These are phyloP conservation scores for Chaetura pelagica DNA, from an alignment of 2,113 vertebrate species.

Conservation along the genomic window DNA sequence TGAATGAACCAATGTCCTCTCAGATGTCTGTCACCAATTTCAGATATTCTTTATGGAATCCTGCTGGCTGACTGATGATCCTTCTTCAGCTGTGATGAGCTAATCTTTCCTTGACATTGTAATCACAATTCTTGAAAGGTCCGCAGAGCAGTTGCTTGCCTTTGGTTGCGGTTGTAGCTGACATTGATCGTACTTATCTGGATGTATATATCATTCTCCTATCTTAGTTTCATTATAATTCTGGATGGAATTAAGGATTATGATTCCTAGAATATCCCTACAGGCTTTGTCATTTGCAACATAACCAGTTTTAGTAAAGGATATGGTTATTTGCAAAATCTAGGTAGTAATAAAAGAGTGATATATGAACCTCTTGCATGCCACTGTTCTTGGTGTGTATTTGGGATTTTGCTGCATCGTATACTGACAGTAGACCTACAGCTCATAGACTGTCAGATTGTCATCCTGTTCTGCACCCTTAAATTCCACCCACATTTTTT, in stretches of 20 bases:
- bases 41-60: conserved; percentile 37
- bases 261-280: not conserved
- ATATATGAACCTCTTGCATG: not conserved
- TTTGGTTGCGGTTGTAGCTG: not conserved
- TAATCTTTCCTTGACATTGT: conserved; percentile 10
- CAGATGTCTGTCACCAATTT: conserved; percentile 39
- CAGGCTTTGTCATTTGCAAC: not conserved
- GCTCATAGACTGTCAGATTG: not conserved
- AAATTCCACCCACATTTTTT: not conserved
- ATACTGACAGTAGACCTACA: not conserved
- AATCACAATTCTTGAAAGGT: not conserved
- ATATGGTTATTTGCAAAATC: not conserved
- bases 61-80: conserved; percentile 50
- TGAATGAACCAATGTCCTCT: not conserved
- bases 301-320: not conserved
- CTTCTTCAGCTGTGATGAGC: conserved; percentile 18
- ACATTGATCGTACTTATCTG: not conserved
- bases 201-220: not conserved
- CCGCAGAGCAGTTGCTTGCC: not conserved
- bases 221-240: not conserved
- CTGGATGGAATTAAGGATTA: not conserved
- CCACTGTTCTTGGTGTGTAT: not conserved
- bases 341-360: not conserved
- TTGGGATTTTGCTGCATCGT: not conserved
- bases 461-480: not conserved